Percentiles rank a stretch among this genome's conserved stretches.
phyloP scores from a whole-genome alignment of 2,113 vertebrate species.

The Albula glossodonta region DNA sequence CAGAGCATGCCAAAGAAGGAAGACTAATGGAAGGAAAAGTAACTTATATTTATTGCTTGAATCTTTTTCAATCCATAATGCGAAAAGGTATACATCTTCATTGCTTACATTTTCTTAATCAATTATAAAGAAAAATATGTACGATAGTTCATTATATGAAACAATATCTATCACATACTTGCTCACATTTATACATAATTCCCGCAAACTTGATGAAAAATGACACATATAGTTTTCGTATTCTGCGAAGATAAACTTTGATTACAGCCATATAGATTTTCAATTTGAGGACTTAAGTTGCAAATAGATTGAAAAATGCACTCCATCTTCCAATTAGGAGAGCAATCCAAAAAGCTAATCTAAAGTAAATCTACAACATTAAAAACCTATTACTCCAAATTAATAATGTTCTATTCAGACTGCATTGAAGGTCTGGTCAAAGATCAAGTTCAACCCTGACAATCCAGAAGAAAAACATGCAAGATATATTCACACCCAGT shows the following conservation, averaged over 20 bases:
- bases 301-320: conserved; percentile 72
- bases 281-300: conserved; percentile 71
- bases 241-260: conserved; percentile 67
- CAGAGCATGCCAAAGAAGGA: neutral
- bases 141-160: conserved; percentile 33
- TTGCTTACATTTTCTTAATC: neutral
- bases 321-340: conserved; percentile 70
- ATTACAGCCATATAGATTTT: conserved; percentile 78
- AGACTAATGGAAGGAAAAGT: neutral
- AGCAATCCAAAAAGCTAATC: conserved; percentile 77
- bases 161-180: conserved; percentile 7
- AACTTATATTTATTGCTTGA: neutral
- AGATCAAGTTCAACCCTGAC: conserved; percentile 58
- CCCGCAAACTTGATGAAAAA: conserved; percentile 39
- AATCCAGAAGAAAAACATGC: conserved; percentile 64
- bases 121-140: conserved; percentile 11
- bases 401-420: conserved; percentile 70
- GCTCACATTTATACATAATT: conserved; percentile 51
- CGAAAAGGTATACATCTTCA: neutral
- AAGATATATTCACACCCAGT: conserved; percentile 18
- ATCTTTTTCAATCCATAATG: neutral
- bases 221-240: conserved; percentile 62
- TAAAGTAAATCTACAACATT: conserved; percentile 80
- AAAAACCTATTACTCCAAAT: conserved; percentile 78
- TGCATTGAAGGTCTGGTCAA: conserved; percentile 67